Evolutionary conservation across 2,113 vertebrate species (phyloP), one percentile per base, ranked within the genome.

Genomic region (Sapayoa aenigma): DNA sequence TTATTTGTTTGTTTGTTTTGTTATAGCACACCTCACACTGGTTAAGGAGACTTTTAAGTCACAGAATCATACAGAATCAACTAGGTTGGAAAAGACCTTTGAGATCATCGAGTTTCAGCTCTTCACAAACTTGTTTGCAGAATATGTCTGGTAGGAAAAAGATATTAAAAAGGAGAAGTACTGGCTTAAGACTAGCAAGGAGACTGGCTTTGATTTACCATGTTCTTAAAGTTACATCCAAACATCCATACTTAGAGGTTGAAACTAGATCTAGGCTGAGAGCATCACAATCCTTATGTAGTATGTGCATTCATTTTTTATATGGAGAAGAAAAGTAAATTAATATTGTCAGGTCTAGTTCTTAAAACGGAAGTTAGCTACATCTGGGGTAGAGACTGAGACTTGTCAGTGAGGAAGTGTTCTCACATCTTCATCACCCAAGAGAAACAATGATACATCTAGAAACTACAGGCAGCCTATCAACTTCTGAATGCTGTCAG

Each of bases 371-470:
- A 31, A 62, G 2, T 47, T 66, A 74, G 7, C 16, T 67, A 21
- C 21, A 37, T 1, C 2, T 58, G n/a, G 5, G 24, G 2, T 58
- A 69, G 69, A 49, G 17, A 15, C 14, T 0, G 3, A 46, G 6
- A 22, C 12, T 6, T 50, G 28, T 47, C n/a, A 74, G n/a, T 44
- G 41, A 65, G 10, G 16, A 68, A 73, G 5, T 31, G 5, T 1
- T 37, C 22, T 58, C 17, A 41, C 30, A 55, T 76, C 33, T 65
- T 73, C 14, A 22, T 80, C n/a, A 23, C 2, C 17, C 42, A 28
- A 75, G 30, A 68, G 15, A 87, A 91, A 66, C 24, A 31, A 9
- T 19, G 18, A 16, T 69, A 31, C 6, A 53, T 14, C 7, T 28
- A 37, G 28, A 62, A 84, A 82, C 30, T 42, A 17, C 41, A 77